Conservation (phyloP, 2,797 vertebrate genomes). For the Champsocephalus esox region DNA sequence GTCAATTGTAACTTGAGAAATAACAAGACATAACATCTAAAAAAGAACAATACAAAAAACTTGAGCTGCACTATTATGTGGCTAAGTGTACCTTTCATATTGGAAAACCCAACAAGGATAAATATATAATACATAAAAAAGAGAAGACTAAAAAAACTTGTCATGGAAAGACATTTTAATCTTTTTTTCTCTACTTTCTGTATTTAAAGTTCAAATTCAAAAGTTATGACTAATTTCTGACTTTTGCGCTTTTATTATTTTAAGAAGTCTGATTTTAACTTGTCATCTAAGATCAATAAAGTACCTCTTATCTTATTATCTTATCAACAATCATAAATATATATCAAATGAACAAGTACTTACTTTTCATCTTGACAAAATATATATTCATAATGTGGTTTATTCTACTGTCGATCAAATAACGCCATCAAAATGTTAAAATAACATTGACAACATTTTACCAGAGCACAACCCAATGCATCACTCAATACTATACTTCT, state of each 20-base stretch:
- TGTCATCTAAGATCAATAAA: neutral
- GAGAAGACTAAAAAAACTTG: too few species aligned
- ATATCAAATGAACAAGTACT: neutral
- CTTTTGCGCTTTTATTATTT: constrained; percentile 1
- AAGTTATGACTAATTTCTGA: neutral
- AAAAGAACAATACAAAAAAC: neutral
- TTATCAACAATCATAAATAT: neutral
- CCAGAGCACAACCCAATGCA: neutral
- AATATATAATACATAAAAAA: neutral
- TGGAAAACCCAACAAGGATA: neutral
- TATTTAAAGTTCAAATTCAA: too few species aligned
- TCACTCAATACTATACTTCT: constrained; percentile 18
- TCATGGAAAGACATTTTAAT: too few species aligned
- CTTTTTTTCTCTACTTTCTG: too few species aligned
- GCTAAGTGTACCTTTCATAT: neutral
- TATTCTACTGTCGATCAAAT: constrained; percentile 19
- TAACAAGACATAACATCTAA: constrained; percentile 1
- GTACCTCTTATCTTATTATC: too few species aligned
- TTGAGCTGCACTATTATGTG: neutral
- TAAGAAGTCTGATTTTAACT: neutral
- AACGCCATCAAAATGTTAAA: constrained; percentile 7
- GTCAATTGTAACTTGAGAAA: constrained; percentile 22
- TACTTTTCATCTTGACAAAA: neutral
- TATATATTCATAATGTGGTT: neutral
- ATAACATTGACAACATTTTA: neutral